A percentile compares a stretch with the other conserved stretches of the same genome.
These are phyloP conservation scores for Pocillopora grandis DNA, from an alignment of 92 coral and sea anemone species.

Conservation along the genomic window DNA sequence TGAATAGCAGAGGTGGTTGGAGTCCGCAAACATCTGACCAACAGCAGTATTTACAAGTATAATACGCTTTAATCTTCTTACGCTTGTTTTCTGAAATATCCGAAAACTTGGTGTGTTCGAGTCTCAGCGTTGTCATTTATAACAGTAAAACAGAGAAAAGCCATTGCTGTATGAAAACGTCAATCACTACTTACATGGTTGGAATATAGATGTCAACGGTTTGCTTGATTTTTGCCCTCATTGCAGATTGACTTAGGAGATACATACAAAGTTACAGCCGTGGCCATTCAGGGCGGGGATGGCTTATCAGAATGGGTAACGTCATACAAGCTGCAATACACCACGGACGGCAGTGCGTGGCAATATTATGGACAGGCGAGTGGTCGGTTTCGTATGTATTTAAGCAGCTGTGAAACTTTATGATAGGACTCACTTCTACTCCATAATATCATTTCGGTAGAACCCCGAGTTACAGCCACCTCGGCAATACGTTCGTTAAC, in stretches of 20 bases:
- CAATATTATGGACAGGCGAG: slow-evolving; percentile 61
- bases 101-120: too few species aligned
- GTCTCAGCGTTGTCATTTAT: not conserved
- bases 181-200: too few species aligned
- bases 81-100: too few species aligned
- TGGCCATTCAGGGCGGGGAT: slow-evolving; percentile 95
- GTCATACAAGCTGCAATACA: slow-evolving; percentile 80
- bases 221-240: not conserved
- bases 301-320: slow-evolving; percentile 86
- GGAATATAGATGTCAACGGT: too few species aligned
- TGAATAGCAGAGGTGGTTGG: slow-evolving; percentile 97
- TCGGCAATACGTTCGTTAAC: too few species aligned
- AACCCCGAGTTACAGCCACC: too few species aligned
- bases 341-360: slow-evolving; percentile 73
- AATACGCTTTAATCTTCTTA: not conserved
- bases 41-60: slow-evolving; percentile 83
- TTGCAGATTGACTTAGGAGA: slow-evolving; percentile 76
- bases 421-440: too few species aligned
- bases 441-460: too few species aligned
- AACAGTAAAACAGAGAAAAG: not conserved
- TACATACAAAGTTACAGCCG: slow-evolving; percentile 74
- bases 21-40: slow-evolving; percentile 76
- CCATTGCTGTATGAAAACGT: too few species aligned
- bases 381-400: not conserved
- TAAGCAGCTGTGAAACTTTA: too few species aligned